Conservation (phyloP, 2,888 invertebrate species). For the Hetaerina titia region DNA sequence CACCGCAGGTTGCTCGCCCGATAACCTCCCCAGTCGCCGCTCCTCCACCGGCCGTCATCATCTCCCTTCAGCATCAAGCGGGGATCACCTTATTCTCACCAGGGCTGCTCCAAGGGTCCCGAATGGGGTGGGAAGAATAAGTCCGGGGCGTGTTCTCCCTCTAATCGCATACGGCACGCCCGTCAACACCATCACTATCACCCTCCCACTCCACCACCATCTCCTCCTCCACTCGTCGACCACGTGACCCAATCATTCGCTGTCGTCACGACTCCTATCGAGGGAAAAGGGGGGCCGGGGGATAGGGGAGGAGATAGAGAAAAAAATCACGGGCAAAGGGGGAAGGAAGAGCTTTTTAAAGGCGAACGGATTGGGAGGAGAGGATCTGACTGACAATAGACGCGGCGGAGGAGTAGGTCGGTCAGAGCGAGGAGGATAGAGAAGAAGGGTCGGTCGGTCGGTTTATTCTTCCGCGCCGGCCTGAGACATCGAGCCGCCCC, state of each 20-base stretch:
- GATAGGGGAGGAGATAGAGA: not conserved
- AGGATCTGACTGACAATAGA: not conserved
- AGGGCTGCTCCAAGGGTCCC: not conserved
- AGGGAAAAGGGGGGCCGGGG: not conserved
- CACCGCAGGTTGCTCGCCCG: slow-evolving; percentile 75
- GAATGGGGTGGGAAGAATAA: no score
- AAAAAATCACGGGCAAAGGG: not conserved
- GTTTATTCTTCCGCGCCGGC: not conserved
- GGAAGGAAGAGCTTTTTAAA: not conserved
- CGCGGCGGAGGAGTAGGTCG: not conserved
- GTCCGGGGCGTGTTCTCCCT: no score
- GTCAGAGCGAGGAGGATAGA: not conserved
- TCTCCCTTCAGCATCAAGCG: slow-evolving; percentile 39
- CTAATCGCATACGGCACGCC: slow-evolving; percentile 47
- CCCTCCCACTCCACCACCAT: not conserved
- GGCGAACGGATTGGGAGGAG: not conserved
- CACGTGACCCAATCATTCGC: not conserved
- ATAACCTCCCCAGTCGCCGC: slow-evolving; percentile 69
- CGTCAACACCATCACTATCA: slow-evolving; percentile 68
- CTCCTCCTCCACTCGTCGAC: not conserved
- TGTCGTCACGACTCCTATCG: not conserved
- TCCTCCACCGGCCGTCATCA: slow-evolving; percentile 70
- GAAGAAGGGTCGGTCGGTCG: not conserved
- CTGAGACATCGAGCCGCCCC: not conserved
- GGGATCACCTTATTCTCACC: not conserved